Conservation (phyloP, 1,140 invertebrate species). For the Megathymus violae region DNA sequence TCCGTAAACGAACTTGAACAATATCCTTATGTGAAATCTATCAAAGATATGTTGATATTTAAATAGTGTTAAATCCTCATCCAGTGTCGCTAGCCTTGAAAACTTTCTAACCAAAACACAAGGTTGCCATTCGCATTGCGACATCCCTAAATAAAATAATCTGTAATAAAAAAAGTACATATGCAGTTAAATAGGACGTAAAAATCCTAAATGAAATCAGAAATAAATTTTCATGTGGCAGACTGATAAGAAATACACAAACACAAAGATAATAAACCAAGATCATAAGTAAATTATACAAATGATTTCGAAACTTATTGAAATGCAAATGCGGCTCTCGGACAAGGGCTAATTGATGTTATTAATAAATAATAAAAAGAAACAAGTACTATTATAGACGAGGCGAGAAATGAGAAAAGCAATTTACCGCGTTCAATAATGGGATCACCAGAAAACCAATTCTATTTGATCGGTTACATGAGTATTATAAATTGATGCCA, state of each 20-base stretch:
- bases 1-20: too few species aligned
- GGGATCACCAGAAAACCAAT: slow-evolving; percentile 47
- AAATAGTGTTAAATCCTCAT: too few species aligned
- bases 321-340: slow-evolving; percentile 54
- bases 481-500: slow-evolving; percentile 47
- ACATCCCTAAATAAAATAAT: too few species aligned
- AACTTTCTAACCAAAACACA: too few species aligned
- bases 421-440: slow-evolving; percentile 52
- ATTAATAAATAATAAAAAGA: slow-evolving; percentile 61
- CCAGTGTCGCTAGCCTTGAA: too few species aligned
- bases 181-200: too few species aligned
- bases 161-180: too few species aligned
- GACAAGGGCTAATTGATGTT: slow-evolving; percentile 66
- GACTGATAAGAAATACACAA: slow-evolving; percentile 36
- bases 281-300: slow-evolving; percentile 39
- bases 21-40: too few species aligned
- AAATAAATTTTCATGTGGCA: slow-evolving; percentile 1
- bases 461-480: slow-evolving; percentile 44
- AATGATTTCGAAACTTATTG: slow-evolving; percentile 60
- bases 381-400: slow-evolving; percentile 35
- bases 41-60: too few species aligned
- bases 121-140: too few species aligned
- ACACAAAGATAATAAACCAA: slow-evolving; percentile 24
- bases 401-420: slow-evolving; percentile 40
- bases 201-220: slow-evolving; percentile 21